A percentile compares a stretch with the other conserved stretches of the same genome.
phyloP scores from a whole-genome alignment of 37 sponge, comb jelly and placozoan genomes.

The Eunapius fragilis region DNA sequence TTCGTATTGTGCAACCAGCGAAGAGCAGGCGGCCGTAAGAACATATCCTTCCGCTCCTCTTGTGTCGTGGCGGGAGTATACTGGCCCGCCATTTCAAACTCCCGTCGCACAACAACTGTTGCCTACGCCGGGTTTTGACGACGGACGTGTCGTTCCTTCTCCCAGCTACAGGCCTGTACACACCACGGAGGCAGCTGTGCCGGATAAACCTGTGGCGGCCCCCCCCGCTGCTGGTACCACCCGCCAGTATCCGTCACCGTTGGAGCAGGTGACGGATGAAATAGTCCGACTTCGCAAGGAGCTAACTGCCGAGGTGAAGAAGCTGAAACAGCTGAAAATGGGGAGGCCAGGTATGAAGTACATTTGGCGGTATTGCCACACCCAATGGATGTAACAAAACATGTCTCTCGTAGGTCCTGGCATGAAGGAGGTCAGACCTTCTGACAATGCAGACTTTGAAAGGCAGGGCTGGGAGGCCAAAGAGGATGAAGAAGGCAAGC shows the following conservation, averaged over 20 bases:
- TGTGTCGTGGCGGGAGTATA: not conserved
- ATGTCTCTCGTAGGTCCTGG: not conserved
- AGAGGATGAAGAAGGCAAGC: conserved; percentile 37
- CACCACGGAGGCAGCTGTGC: not conserved
- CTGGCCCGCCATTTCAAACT: not conserved
- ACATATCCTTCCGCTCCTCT: not conserved
- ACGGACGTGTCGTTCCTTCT: not conserved
- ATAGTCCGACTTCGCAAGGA: conserved; percentile 14
- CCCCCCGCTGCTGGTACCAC: not conserved
- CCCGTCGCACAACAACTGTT: not conserved
- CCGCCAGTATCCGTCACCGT: too few species aligned
- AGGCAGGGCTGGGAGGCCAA: conserved; percentile 38
- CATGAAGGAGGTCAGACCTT: not conserved
- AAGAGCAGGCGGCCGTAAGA: not conserved
- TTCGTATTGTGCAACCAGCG: not conserved
- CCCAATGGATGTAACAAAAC: not conserved
- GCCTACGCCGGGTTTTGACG: not conserved
- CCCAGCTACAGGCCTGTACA: not conserved
- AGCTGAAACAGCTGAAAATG: not conserved
- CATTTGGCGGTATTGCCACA: too few species aligned
- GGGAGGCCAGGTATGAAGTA: not conserved
- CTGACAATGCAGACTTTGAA: not conserved
- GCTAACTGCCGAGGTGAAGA: conserved; percentile 14
- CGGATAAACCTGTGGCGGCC: not conserved
- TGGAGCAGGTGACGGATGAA: not conserved